Evolutionary conservation across 2,888 invertebrate genomes (phyloP).

Genomic region (Chaetogeoica ovagalla): DNA sequence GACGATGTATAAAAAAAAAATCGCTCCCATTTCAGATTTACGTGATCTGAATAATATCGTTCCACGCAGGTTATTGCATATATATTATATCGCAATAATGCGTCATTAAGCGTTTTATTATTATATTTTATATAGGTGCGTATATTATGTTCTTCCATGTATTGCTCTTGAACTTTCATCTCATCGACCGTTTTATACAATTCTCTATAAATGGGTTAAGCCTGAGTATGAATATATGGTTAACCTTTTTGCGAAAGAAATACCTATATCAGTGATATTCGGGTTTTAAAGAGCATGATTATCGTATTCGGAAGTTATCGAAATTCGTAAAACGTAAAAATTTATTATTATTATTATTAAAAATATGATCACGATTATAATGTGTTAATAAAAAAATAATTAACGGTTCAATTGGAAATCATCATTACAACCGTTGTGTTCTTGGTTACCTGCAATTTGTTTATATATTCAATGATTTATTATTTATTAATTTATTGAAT

Average conservation of each 20-base stretch:
- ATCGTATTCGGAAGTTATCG: too few relatives aligned
- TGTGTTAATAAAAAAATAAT: too few relatives aligned
- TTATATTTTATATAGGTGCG: constrained; percentile 13
- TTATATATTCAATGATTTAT: not conserved
- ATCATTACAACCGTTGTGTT: too few relatives aligned
- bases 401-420: too few relatives aligned
- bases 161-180: constrained; percentile 8
- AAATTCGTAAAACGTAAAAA: too few relatives aligned
- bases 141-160: too few relatives aligned
- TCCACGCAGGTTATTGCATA: not conserved
- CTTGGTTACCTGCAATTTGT: too few relatives aligned
- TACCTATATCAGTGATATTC: not conserved
- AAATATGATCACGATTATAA: too few relatives aligned
- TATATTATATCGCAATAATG: constrained; percentile 17
- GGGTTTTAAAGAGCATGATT: too few relatives aligned
- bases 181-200: not conserved
- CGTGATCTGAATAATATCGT: constrained; percentile 42
- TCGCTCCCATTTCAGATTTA: constrained; percentile 30
- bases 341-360: too few relatives aligned
- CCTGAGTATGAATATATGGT: constrained; percentile 5
- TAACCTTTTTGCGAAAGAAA: constrained; percentile 4
- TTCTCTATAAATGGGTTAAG: not conserved
- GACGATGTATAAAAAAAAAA: constrained; percentile 9
- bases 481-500: constrained; percentile 25
- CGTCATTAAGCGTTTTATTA: constrained; percentile 36